Evolutionary conservation across 2,888 invertebrate species (phyloP), one percentile per base, ranked within the genome.

Genomic region (Cosmia pyralina): DNA sequence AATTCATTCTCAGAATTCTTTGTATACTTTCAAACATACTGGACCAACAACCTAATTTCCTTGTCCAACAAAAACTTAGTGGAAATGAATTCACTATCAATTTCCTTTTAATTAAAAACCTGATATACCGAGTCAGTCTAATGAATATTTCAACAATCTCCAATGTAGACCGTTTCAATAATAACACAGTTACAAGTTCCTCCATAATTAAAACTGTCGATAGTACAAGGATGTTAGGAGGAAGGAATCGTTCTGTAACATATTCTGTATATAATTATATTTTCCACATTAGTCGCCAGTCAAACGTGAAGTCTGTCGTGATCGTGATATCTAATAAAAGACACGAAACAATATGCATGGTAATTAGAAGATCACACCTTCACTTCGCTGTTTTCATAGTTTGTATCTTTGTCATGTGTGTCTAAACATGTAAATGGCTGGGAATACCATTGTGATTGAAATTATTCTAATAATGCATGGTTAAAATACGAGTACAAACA

Each of bases 361-460:
- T 79, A 79, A 81, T 63, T 79, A 66, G 57, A 19, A 68, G 63
- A 75, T 77, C 64, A 75, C 75, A 80, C 83, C 79, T 81, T 75
- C 72, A 69, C 69, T 82, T 59, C 46, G n/a, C 34, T 46, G 46
- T 79, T 78, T 82, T 57, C 83, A 63, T 64, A 17, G 46, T 60
- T 77, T 59, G 68, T 66, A 62, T 28, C 34, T 19, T 48, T 48
- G 48, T 68, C 77, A 65, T 52, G 74, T 22, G 19, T 52, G 4
- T 46, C 17, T 78, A n/a, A 44, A n/a, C 57, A 38, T 55, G 41
- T 19, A 63, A 13, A 44, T 11, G 34, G 15, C n/a, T 66, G 6
- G 67, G 44, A 75, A 74, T 80, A n/a, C 48, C 48, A 48, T 78
- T 75, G 46, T 78, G 2, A 78, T 59, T 78, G n/a, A 75, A 59